Base-by-base conservation (phyloP, 2,888 invertebrate species). In the Strigamia maritima region DNA sequence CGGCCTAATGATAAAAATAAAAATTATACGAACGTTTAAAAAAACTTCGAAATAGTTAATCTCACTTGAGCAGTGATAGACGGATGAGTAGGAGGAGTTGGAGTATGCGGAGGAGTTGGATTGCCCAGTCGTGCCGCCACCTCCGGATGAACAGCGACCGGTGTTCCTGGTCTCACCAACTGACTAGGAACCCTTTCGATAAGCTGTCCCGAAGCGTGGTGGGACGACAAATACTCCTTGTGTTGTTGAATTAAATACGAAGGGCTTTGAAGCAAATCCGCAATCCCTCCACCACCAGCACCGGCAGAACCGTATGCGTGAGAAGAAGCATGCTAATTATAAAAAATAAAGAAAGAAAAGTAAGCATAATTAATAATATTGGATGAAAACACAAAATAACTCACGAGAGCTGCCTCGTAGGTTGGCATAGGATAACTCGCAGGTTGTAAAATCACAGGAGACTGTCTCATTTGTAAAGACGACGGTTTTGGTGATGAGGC, bases 81-180 rank as follows among this genome's bases (percentile, higher is more conserved):
- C 12, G 79, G 80, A 35, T 81, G 81, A 60, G 75, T 81, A 3
- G 83, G 82, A 70, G 83, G 82, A 19, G 82, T 82, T 1, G 82
- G 82, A 22, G 82, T 82, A 65, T 82, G 81, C 2, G 83, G 83
- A 75, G 83, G 82, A 1, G 83, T 83, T 4, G 82, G 82, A 78
- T 82, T 82, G 2, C 81, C 81, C 22, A 81, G 77, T 8, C 82
- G 78, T 31, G 80, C 79, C 28, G 81, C 82, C 60, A 82, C 76
- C 26, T 83, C 82, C 12, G 82, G 79, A 77, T 79, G 80, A 31
- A 81, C 81, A 54, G 82, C 80, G 31, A 81, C 81, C 26, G 82
- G 82, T 26, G 82, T 82, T n/a, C 81, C 77, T 38, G 82, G 79
- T 16, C 82, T 80, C 54, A 82, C 81, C 75, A 82, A 78, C 28